Base-by-base conservation (phyloP, 2,113 vertebrate species). In the Acinonyx jubatus region DNA sequence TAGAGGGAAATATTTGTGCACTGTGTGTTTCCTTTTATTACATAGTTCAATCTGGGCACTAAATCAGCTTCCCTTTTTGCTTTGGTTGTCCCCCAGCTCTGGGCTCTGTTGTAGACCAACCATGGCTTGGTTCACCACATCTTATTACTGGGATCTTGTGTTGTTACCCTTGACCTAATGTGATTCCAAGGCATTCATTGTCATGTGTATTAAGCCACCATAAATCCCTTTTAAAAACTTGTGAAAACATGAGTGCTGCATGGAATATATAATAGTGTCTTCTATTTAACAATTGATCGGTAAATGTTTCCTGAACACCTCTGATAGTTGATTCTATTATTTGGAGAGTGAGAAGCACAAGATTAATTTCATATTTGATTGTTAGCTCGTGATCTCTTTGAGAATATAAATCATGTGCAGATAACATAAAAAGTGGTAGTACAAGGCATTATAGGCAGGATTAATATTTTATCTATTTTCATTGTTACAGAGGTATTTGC, bases 391-490 rank as follows among this genome's bases (percentile, higher is more conserved):
- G 55, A 76, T 79, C 79, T 91, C 36, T 48, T 68, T 82, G 79
- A 97, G 73, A 93, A 57, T n/a, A n/a, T 61, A 78, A 84, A 5
- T 80, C 41, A n/a, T 29, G 21, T 76, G 78, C 85, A 81, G 96
- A 76, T 91, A 79, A 63, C 10, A 5, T 33, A 25, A 81, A 91
- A 91, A 93, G 31, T 25, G 57, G 14, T 29, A 71, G 16, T 4
- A 55, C 9, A 68, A 66, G 31, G 36, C 16, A 89, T 68, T 66
- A 41, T 55, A 84, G 57, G 3, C 50, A 89, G 57, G 33, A 23
- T 89, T 97, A 50, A 89, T 95, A 55, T 81, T 93, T 96, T 18
- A 83, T 82, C 41, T 91, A n/a, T 82, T 74, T 50, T 41, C 57
- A 57, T 66, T 68, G 45, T 48, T 52, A 31, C 1, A 80, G 48